Evolutionary conservation across 2,113 vertebrate genomes (phyloP).

Genomic region (Dicerorhinus sumatrensis): DNA sequence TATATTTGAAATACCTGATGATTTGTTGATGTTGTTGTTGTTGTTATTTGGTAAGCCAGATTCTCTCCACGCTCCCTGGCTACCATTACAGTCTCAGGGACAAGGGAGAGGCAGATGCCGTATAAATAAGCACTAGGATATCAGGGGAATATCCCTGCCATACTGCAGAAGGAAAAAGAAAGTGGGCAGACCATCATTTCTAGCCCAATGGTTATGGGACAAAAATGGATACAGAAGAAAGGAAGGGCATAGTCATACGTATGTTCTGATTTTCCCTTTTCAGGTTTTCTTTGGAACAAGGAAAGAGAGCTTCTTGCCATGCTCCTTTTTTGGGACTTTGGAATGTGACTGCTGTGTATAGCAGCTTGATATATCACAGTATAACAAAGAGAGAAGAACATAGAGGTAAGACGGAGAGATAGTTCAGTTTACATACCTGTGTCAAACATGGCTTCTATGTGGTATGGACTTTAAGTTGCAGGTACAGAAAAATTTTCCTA

Average conservation of each 20-base stretch:
- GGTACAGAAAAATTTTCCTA: too few species aligned
- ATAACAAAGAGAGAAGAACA: not conserved
- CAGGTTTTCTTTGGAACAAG: not conserved
- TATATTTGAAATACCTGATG: not conserved
- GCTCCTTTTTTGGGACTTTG: not conserved
- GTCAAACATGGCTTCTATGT: not conserved
- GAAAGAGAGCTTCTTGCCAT: not conserved
- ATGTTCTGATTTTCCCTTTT: not conserved
- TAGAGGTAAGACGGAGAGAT: not conserved
- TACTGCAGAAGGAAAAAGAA: not conserved
- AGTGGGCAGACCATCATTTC: not conserved
- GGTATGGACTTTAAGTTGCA: not conserved
- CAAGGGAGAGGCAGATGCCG: not conserved
- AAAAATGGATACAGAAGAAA: not conserved
- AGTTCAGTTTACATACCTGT: not conserved
- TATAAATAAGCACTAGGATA: not conserved
- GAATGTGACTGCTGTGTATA: not conserved
- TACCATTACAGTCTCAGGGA: not conserved
- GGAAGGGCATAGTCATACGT: not conserved
- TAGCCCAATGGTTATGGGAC: not conserved
- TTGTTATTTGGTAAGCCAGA: not conserved
- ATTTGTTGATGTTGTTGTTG: not conserved
- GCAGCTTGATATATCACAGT: not conserved
- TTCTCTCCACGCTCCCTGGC: not conserved
- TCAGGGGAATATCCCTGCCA: not conserved